These are phyloP conservation scores for Mugil cephalus DNA, from an alignment of 2,113 vertebrate species.

Conservation along the genomic window DNA sequence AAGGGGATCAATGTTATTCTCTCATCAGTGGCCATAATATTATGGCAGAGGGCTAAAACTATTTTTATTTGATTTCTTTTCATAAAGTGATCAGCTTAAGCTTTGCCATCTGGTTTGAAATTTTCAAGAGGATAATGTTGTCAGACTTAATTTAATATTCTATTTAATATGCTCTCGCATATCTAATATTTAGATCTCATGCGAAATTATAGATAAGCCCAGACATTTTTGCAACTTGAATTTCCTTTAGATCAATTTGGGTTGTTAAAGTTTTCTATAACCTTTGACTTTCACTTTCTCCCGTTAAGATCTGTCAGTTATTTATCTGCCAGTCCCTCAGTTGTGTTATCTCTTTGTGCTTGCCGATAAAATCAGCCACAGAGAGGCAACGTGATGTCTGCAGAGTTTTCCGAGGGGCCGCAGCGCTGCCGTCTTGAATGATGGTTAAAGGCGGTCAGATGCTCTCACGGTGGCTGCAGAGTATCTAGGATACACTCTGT, in stretches of 20 bases:
- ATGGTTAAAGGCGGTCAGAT: not conserved
- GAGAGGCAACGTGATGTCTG: conserved; percentile 3
- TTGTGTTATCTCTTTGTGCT: not conserved
- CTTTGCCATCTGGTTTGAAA: too few relatives aligned
- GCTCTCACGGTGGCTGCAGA: not conserved
- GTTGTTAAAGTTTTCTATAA: too few relatives aligned
- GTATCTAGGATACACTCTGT: not conserved
- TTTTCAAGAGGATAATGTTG: too few relatives aligned
- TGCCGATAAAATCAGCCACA: conserved; percentile 21
- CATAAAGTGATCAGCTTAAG: too few relatives aligned
- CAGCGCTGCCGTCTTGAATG: not conserved
- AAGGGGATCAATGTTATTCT: too few relatives aligned
- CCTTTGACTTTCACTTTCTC: not conserved
- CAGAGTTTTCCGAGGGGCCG: not conserved
- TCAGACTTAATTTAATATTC: too few relatives aligned
- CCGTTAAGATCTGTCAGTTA: conserved; percentile 3
- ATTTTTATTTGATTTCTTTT: too few relatives aligned
- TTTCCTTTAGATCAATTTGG: too few relatives aligned
- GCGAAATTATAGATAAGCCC: conserved; percentile 1
- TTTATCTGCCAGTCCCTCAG: not conserved
- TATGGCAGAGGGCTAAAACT: too few relatives aligned
- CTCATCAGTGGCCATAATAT: too few relatives aligned
- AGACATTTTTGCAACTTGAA: not conserved
- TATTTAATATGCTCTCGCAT: not conserved
- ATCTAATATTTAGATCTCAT: not conserved